A percentile compares a stretch with the other conserved stretches of the same genome.
These are phyloP conservation scores for Drosophila takahashii DNA, from an alignment of 1,140 invertebrate genomes.

Conservation along the genomic window DNA sequence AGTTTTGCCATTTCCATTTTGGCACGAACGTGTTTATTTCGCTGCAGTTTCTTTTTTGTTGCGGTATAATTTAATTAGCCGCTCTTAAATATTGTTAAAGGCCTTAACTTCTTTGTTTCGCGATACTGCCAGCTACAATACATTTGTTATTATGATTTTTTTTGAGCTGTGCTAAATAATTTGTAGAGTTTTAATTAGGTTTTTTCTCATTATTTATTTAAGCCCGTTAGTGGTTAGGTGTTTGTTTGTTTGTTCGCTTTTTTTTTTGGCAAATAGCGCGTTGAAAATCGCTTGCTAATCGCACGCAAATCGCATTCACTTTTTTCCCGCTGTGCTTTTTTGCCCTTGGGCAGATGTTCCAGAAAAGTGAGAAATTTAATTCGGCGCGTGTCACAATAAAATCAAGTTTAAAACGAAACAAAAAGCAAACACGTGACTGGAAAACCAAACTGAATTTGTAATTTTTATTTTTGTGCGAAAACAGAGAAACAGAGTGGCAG, in stretches of 20 bases:
- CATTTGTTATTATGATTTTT: conserved; percentile 5
- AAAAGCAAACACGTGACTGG: conserved; percentile 67
- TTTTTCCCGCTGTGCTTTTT: conserved; percentile 3
- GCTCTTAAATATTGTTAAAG: conserved; percentile 48
- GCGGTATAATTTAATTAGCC: conserved; percentile 39
- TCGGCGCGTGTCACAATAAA: conserved; percentile 49
- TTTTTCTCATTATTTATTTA: conserved; percentile 40
- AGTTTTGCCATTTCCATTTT: conserved; percentile 54
- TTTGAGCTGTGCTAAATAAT: conserved; percentile 37
- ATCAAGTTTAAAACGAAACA: conserved; percentile 48
- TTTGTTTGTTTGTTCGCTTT: not conserved
- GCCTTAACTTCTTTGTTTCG: conserved; percentile 21
- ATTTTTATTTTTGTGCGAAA: conserved; percentile 35
- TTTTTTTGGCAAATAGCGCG: conserved; percentile 15
- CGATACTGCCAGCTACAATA: conserved; percentile 5
- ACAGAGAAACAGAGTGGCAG: conserved; percentile 12
- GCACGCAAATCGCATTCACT: conserved; percentile 41
- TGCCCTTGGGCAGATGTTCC: conserved; percentile 18
- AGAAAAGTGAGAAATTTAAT: conserved; percentile 30
- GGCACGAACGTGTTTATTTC: conserved; percentile 50
- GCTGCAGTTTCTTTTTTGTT: conserved; percentile 38
- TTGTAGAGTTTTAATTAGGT: conserved; percentile 56
- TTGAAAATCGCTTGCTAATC: conserved; percentile 42
- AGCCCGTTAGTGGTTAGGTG: conserved; percentile 1
- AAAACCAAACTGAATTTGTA: conserved; percentile 28